Base-by-base conservation (phyloP, 2,113 vertebrate genomes). In the Trachemys scripta region DNA sequence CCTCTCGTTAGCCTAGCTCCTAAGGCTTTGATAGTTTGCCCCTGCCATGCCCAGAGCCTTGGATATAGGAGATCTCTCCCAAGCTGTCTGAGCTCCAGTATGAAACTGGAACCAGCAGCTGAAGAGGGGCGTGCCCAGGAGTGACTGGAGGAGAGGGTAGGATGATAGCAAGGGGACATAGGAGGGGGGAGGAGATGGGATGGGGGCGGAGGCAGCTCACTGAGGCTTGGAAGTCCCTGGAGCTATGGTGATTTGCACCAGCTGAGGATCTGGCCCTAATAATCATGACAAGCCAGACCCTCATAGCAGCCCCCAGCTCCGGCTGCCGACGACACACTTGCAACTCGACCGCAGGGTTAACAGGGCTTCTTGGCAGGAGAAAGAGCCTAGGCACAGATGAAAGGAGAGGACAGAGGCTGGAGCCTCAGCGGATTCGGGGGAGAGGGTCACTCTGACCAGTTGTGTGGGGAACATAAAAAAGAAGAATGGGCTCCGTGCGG, bases 31-130 rank as follows among this genome's bases (percentile, higher is more conserved):
- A 78, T 45, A 45, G 75, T 45, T 24, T 17, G 10, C 25, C 8
- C 49, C 45, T 13, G 2, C 5, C 42, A 1, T 38, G 94, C 95
- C 96, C 94, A 12, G 94, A 93, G 87, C 83, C 80, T 82, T 96
- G 96, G 96, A 25, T 24, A 47, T 47, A 27, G 24, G 75, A 47
- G 24, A 13, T 27, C 24, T 47, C 95, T 96, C 89, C 31, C 84
- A 90, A 88, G 42, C 42, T 78, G 42, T 25, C 24, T 72, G 65
- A 72, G 65, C 65, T 72, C 65, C 17, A 20, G 16, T 72, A 10
- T 72, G 78, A 49, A 50, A 47, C 25, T 45, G 29, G 78, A 50
- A 31, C 24, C 38, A 51, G 80, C 20, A 78, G 80, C 45, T 82
- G 27, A 8, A 10, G 16, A 53, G 80, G 24, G 45, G 80, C 17